Evolutionary conservation across 2,888 invertebrate genomes (phyloP), one percentile per base, ranked within the genome.

Genomic region (Eurytoma adleriae): DNA sequence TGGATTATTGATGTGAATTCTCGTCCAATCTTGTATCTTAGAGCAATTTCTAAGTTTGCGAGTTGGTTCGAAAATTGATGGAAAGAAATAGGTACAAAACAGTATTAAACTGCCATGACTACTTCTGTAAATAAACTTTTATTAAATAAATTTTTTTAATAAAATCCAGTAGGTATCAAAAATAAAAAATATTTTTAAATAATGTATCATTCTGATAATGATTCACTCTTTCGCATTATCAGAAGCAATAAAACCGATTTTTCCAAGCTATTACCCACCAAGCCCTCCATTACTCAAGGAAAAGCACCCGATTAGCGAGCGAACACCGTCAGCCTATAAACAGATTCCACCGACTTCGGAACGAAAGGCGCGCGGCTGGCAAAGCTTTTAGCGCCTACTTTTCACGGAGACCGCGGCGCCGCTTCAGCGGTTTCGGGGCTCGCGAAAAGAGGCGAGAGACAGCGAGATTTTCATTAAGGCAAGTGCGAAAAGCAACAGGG

Each of bases 401-500:
- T 40, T 40, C 40, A 40, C 40, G 7, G 40, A 40, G 40, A 5
- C 40, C 4, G 40, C 4, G 40, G 40, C 5, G 40, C 40, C 40
- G 40, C 40, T 40, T 40, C 40, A 1, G 40, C 40, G 40, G 40
- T 40, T 61, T 66, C 59, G 50, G 70, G n/a, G 54, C 54, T 14
- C 50, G 12, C 30, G 64, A 57, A 27, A 30, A 20, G 30, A 40
- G 27, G 13, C 0, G 52, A 24, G 54, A 18, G 59, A 12, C 54
- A 24, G 13, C 3, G 54, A 30, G 67, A 80, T 75, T 78, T 71
- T 73, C 77, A 73, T 77, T 67, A 71, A 18, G 57, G 54, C 20
- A 66, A 69, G 74, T 48, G 81, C 74, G 81, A 81, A 81, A 71
- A 78, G 81, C 78, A 66, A 75, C 70, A 67, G 56, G 30, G 62